Evolutionary conservation across 2,888 invertebrate species (phyloP), one percentile per base, ranked within the genome.

Genomic region (Glyphotaelius pellucidus): DNA sequence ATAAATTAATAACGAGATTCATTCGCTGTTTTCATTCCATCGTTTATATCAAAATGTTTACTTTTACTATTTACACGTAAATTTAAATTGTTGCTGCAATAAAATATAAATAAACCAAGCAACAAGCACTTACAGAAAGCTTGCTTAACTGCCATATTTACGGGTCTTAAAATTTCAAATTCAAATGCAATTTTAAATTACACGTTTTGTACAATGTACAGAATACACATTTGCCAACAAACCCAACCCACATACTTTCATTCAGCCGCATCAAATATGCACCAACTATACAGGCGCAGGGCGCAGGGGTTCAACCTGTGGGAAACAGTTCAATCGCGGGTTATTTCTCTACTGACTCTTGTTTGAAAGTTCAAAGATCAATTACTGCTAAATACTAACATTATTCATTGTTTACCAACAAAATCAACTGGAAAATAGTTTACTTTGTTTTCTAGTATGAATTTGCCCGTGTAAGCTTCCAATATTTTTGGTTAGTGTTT

Each of bases 221-320:
- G 4, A n/a, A 31, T 30, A 47, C 47, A 31, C 86, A 86, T 47
- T 86, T 52, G 12, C 30, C 19, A 67, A 25, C 67, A 67, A 67
- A 67, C 11, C 47, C 86, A 30, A 47, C 52, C 47, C 31, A 47
- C 47, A 52, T 31, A 52, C 38, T 30, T 86, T 38, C 86, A 86
- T 86, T 86, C 47, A 31, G 31, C 52, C 47, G 86, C 86, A 86
- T 86, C 86, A 86, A 86, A 47, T 86, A 86, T 86, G 42, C 86
- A 47, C 86, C 11, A 30, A 12, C 47, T 83, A 83, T 67, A 67
- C 67, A 67, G 67, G 67, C 19, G 67, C 67, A 67, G 67, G 67
- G 67, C 19, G 67, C 67, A 67, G 67, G 19, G 67, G 19, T 19
- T 42, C 25, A 19, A 19, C 67, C 67, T 19, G 67, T 19, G 19